Base-by-base conservation (phyloP, 2,113 vertebrate species). In the Dasypus novemcinctus region DNA sequence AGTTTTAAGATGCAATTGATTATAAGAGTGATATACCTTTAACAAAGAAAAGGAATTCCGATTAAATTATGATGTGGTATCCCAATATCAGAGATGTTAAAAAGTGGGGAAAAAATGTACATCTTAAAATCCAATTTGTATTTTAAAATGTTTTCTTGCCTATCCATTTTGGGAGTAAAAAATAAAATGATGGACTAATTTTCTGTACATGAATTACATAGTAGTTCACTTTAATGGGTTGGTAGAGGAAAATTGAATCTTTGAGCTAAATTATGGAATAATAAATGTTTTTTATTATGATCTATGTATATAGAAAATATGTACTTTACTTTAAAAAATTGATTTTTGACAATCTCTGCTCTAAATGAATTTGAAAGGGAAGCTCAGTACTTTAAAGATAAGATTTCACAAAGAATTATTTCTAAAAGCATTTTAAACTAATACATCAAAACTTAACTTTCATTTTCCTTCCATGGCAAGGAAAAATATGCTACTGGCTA, bases 201-300 rank as follows among this genome's bases (percentile, higher is more conserved):
- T 82, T 87, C 52, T 87, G 0, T 21, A 78, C 76, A 33, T 86
- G 75, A 10, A 64, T 86, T 90, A 66, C 6, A 1, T 81, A 89
- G 41, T 59, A 96, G 9, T 82, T 81, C 15, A 61, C 18, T 41
- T 72, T 82, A 61, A 43, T 94, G 68, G 4, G 13, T 23, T 75
- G 38, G 4, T 78, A 69, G 69, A 94, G 27, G 69, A 80, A 76
- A 63, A 12, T 68, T 80, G 38, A 59, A 80, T 85, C 29, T 90
- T 93, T 90, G 38, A 72, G 36, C 31, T 46, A 90, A 66, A 93
- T 86, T 83, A 52, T 20, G 25, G 49, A 93, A 85, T 80, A 81
- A 91, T 59, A 23, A n/a, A n/a, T n/a, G n/a, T n/a, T 31, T 31
- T 82, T 87, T 81, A n/a, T 87, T 43, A 27, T 82, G 90, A 81